Base-by-base conservation (phyloP, 2,797 vertebrate genomes). In the Staurois parvus region DNA sequence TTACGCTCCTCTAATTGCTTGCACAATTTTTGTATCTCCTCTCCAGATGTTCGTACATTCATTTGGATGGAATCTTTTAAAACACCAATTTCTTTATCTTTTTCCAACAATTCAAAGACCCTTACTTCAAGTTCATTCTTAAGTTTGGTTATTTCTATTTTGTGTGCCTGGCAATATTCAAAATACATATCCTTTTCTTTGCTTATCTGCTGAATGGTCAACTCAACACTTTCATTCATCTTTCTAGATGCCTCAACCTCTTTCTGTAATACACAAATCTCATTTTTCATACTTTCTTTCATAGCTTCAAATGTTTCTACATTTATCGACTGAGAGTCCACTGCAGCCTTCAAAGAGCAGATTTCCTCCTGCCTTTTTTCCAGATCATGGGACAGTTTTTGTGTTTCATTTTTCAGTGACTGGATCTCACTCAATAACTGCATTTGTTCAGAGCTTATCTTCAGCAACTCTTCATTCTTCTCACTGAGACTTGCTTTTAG, bases 11-110 rank as follows among this genome's bases (percentile, higher is more conserved):
- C 45, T 69, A 86, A 89, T 26, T 74, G 84, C 4, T 79, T 26
- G 11, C 79, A 82, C 7, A 89, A 68, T 28, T 90, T 89, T 66
- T 88, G 0, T 15, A 42, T 10, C 79, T 88, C 88, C 86, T 94
- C 90, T 37, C 29, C 59, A 75, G 93, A 82, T 80, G 87, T 91
- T 84, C 74, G 88, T 90, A 87, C 92, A 83, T n/a, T 87, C 88
- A 88, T 92, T 0, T 0, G 52, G 76, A 93, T 81, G 0, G 87
- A 89, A 78, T 88, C 88, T 72, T 85, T 89, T 34, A 95, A 13
- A 0, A 8, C 81, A 84, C 88, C 87, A 52, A 94, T 79, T 34
- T 95, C 92, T 21, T 90, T 73, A 10, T 92, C 90, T 88, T 94
- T 95, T 85, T 92, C 91, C 48, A 86, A 86, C 81, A 92, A 9